phyloP scores from a whole-genome alignment of 1,140 invertebrate genomes.

The Mactra quadrangularis region DNA sequence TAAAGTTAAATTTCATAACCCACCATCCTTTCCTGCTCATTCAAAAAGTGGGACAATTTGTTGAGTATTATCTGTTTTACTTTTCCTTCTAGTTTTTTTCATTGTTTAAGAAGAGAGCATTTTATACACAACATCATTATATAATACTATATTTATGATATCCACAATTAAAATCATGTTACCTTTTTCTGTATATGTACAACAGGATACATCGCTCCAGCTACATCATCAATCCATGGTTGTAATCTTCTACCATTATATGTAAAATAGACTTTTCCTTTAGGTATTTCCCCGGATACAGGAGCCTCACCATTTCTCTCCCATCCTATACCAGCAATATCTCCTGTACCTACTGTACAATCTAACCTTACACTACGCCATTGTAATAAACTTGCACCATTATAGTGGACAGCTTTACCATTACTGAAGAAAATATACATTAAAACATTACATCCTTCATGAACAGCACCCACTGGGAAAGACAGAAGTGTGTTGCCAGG shows the following conservation, averaged over 20 bases:
- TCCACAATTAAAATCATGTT: too few species aligned
- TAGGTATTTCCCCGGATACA: conserved; percentile 69
- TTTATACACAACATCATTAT: too few species aligned
- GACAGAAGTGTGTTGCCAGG: too few species aligned
- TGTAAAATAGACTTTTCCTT: conserved; percentile 83
- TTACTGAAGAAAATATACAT: conserved; percentile 76
- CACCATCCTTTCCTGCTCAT: too few species aligned
- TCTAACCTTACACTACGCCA: conserved; percentile 83
- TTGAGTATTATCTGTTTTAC: too few species aligned
- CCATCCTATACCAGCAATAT: conserved; percentile 84
- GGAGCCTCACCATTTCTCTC: conserved; percentile 76
- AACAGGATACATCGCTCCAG: conserved; percentile 82
- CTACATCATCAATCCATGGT: conserved; percentile 81
- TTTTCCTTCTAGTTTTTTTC: too few species aligned
- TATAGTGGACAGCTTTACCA: conserved; percentile 84
- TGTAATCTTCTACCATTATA: conserved; percentile 79
- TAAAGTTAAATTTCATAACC: too few species aligned
- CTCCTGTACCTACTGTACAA: conserved; percentile 78
- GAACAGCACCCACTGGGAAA: too few species aligned
- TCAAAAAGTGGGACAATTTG: too few species aligned
- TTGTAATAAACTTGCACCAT: conserved; percentile 82
- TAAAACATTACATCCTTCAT: too few species aligned
- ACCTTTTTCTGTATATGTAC: conserved; percentile 84
- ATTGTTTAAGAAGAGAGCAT: too few species aligned
- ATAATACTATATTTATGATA: too few species aligned